Base-by-base conservation (phyloP, 35 echinoderm and acorn worm genomes). In the Lytechinus variegatus region DNA sequence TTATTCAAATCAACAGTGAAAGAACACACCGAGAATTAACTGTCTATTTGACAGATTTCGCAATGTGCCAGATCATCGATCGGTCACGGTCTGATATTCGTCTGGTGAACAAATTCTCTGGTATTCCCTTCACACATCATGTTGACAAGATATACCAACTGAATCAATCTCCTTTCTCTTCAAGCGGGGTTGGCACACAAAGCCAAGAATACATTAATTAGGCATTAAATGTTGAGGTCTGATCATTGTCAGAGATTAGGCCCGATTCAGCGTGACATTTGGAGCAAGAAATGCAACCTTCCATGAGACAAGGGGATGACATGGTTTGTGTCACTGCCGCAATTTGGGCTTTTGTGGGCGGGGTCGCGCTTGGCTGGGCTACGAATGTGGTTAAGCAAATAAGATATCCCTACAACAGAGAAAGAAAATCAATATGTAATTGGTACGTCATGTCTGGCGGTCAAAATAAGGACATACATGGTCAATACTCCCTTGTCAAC, bases 351-450 rank as follows among this genome's bases (percentile, higher is more conserved):
- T 79, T 79, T 79, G 66, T 79, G 19, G 8, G 66, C 66, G 4
- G 66, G 66, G 66, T 16, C n/a, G 66, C 66, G 66, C 66, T 79
- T 79, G 66, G 66, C 66, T 79, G 66, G 66, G 19, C 66, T 79
- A 79, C n/a, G 19, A 90, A 90, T 90, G 88, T 90, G 27, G 0
- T 90, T 90, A 90, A 90, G 52, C 88, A 90, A 90, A 90, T 90
- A 90, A 90, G n/a, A 90, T 90, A 54, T 28, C 88, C 52, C 28
- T 33, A 44, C 14, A 90, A 90, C 66, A 79, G 66, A 21, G 9
- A 58, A 79, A 24, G n/a, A 5, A 79, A 79, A 79, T 79, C 66
- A 79, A 79, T 79, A 79, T 79, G 66, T 79, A 24, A 79, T 24
- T 79, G 66, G 66, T 79, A 79, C 66, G 66, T 79, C 66, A 79